Evolutionary conservation across 2,113 vertebrate species (phyloP), one percentile per base, ranked within the genome.

Genomic region (Diglossa brunneiventris): DNA sequence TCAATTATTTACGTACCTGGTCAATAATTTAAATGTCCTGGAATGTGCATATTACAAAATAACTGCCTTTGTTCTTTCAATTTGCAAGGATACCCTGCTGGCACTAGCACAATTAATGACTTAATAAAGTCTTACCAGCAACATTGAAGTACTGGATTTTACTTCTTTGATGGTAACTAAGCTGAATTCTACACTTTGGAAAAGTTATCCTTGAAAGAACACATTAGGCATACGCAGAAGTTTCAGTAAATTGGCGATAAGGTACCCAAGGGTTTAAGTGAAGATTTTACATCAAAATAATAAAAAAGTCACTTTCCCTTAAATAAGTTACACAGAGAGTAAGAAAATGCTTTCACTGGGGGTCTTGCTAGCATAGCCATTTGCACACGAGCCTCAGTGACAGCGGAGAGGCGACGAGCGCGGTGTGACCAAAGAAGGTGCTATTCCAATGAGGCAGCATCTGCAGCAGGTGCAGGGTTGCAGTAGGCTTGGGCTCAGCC

Each of bases 11-110:
- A 98, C 90, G 46, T 86, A 92, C 82, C 37, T 92, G 94, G 97
- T 98, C 97, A 98, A 98, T 98, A 98, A 98, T 98, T 98, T 97
- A 98, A 96, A 93, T 92, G 83, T 86, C 73, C 47, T 41, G 94
- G 96, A 95, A 96, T 95, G 95, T 92, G 86, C 86, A 17, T 92
- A 92, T 83, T 82, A 70, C 55, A 95, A 77, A 95, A 94, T 87
- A 89, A 95, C 82, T 93, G 90, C 41, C 93, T 97, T 97, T 96
- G 90, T 97, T 97, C 95, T 97, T 95, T 91, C 66, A 75, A 88
- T 94, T 63, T 93, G 82, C 59, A 94, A 90, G 91, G 81, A 76
- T 78, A 37, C 13, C 66, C 87, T 95, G 37, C 83, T 75, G 59
- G 82, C 56, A 42, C 41, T 49, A 78, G 44, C 66, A 89, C 85